Evolutionary conservation across 2,113 vertebrate genomes (phyloP), one percentile per base, ranked within the genome.

Genomic region (Plecotus auritus): DNA sequence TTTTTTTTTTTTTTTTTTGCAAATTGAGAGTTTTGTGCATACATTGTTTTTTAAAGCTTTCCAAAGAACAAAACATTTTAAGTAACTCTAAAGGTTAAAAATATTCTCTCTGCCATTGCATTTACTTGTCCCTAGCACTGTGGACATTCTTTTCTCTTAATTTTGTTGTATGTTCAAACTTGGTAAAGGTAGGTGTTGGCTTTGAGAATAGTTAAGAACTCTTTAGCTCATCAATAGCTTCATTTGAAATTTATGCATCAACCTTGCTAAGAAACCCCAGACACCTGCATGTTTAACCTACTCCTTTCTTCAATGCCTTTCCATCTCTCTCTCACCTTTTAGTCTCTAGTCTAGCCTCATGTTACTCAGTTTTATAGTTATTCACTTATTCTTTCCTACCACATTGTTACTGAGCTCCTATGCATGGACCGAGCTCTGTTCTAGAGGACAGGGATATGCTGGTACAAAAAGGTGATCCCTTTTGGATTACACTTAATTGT

Each of bases 1-100:
- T n/a, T n/a, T 10, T 83, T 70, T 30, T 11, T 83, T 70, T 22
- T 49, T 49, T 51, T 30, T 22, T 32, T 49, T 18, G 12, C 67
- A 64, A 88, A 84, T 59, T 32, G 67, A 66, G 30, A 4, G 4
- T 83, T 91, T 94, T 9, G 1, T 80, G 18, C 67, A 35, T 20
- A 74, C 40, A 11, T 73, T 93, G 54, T 28, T 61, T 70, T 56
- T 77, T 87, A 54, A 93, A 51, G 14, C 10, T 86, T 95, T 93
- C 72, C 47, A 70, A 54, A 78, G 85, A 76, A 73, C 42, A 85
- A 90, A 88, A 49, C 5, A 35, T 64, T 87, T 95, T 51, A 92
- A 94, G 83, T 85, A 56, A 88, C 64, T 85, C 91, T 37, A 74
- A 64, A 94, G 80, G 56, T 42, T 84, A 91, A 82, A 94, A 90